Conservation (phyloP, 2,888 invertebrate species). For the Boloria euphrosyne region DNA sequence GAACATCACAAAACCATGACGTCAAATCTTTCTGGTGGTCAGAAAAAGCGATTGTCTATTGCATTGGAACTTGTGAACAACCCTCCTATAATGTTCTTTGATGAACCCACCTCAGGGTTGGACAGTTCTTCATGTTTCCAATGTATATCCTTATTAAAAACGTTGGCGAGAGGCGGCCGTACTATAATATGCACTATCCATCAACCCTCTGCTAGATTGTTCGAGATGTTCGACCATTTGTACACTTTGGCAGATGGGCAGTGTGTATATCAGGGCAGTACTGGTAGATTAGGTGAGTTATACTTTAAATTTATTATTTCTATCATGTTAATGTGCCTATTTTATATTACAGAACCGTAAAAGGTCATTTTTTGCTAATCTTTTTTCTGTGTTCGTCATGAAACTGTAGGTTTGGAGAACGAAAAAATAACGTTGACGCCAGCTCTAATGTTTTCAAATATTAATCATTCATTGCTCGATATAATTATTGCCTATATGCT, state of each 20-base stretch:
- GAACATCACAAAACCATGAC: conserved; percentile 96
- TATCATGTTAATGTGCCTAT: no score
- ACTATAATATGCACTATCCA: conserved; percentile 98
- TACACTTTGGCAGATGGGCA: conserved; percentile 97
- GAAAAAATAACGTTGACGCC: no score
- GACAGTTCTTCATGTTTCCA: conserved; percentile 98
- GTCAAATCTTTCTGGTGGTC: conserved; percentile 95
- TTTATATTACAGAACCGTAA: no score
- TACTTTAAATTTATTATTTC: neutral
- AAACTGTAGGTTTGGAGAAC: no score
- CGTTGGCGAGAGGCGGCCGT: conserved; percentile 93
- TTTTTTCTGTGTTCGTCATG: no score
- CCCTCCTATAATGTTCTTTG: conserved; percentile 98
- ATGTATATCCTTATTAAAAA: conserved; percentile 94
- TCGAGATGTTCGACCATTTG: conserved; percentile 98
- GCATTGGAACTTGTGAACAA: conserved; percentile 97
- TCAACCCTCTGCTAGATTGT: conserved; percentile 97
- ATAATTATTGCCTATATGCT: no score
- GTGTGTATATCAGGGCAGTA: conserved; percentile 96
- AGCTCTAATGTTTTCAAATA: no score
- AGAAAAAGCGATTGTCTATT: conserved; percentile 96
- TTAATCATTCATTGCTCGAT: no score
- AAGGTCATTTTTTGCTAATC: no score
- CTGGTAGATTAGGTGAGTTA: conserved; percentile 89
- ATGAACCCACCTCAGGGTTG: conserved; percentile 97